Percentiles rank a stretch among this genome's conserved stretches.
Evolutionary conservation across 2,113 vertebrate genomes (phyloP).

Genomic region (Gavialis gangeticus): DNA sequence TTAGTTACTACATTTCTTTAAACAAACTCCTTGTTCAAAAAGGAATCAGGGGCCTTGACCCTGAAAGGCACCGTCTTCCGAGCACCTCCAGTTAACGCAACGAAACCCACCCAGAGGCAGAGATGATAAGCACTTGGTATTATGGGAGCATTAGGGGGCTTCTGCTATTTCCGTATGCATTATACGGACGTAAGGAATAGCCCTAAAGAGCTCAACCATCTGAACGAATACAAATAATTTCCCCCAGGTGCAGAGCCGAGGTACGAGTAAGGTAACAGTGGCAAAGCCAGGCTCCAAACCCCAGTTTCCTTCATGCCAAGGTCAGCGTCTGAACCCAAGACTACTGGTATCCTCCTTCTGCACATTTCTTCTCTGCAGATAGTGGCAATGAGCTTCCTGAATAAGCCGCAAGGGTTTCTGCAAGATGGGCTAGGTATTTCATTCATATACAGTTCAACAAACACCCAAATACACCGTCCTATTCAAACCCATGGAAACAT

Average conservation of each 20-base stretch:
- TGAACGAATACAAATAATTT: too few species aligned
- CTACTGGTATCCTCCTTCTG: background rate
- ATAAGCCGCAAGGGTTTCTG: background rate
- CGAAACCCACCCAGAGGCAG: background rate
- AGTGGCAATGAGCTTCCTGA: background rate
- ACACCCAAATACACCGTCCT: background rate
- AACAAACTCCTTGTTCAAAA: constrained; percentile 50
- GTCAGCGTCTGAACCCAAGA: background rate
- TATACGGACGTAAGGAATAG: background rate
- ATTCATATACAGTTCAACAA: background rate
- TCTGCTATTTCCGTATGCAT: background rate
- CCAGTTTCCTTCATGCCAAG: background rate
- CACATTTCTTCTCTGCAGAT: background rate
- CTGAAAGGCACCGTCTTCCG: constrained; percentile 28
- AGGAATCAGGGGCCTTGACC: constrained; percentile 47
- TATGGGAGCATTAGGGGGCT: background rate
- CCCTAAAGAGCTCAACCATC: background rate
- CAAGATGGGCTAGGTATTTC: background rate
- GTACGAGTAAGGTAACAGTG: background rate
- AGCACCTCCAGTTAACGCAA: constrained; percentile 4
- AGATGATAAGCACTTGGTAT: background rate
- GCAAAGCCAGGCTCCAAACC: background rate
- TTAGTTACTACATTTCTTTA: constrained; percentile 48
- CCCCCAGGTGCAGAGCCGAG: fast-evolving
- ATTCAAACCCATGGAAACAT: background rate